Percentiles rank a stretch among this genome's conserved stretches.
phyloP scores from a whole-genome alignment of 2,888 invertebrate genomes.

The Chaitophorus viminalis region DNA sequence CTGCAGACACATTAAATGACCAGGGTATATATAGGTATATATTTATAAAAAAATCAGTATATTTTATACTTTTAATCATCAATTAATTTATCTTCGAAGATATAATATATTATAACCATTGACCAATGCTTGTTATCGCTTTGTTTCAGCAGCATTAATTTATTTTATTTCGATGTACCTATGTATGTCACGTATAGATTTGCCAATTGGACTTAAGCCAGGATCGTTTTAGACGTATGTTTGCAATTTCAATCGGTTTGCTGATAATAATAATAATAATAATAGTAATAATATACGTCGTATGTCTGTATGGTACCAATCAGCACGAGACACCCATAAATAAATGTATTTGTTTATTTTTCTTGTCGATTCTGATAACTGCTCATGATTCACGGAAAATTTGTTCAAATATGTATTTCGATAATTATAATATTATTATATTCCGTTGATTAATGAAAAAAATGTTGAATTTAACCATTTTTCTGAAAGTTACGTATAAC shows the following conservation, averaged over 20 bases:
- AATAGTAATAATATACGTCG: slow-evolving; percentile 23
- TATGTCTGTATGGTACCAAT: slow-evolving; percentile 17
- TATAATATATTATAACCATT: background rate
- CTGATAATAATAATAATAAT: slow-evolving; percentile 43
- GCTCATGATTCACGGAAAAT: background rate
- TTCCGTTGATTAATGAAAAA: background rate
- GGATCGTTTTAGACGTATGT: slow-evolving; percentile 3
- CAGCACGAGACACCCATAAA: background rate
- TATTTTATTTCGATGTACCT: slow-evolving; percentile 31
- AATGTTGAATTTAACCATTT: background rate
- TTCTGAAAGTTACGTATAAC: background rate
- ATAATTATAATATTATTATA: background rate
- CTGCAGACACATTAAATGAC: background rate
- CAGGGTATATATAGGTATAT: background rate
- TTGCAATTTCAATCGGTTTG: slow-evolving; percentile 58
- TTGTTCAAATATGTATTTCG: background rate
- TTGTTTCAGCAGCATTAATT: slow-evolving; percentile 40
- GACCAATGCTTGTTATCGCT: slow-evolving; percentile 22
- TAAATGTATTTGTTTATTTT: background rate
- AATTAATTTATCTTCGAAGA: background rate
- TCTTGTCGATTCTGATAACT: background rate
- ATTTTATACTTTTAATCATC: background rate
- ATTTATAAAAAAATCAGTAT: background rate
- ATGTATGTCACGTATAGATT: slow-evolving; percentile 58
- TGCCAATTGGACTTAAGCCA: slow-evolving; percentile 59